Conservation (phyloP, 2,797 vertebrate species). For the Tinamus major region DNA sequence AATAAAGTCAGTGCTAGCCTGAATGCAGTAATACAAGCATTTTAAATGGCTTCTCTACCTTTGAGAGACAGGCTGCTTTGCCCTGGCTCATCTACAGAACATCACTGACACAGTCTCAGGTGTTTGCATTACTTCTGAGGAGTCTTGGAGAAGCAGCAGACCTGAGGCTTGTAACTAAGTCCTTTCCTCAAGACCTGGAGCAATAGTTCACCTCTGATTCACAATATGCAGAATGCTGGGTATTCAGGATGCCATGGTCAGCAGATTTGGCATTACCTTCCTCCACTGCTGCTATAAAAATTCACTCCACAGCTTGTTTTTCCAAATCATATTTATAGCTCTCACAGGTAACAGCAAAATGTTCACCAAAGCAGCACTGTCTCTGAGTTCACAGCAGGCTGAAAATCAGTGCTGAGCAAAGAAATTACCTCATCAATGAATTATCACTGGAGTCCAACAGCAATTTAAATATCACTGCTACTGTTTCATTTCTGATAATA, state of each 20-base stretch:
- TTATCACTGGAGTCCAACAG: not conserved
- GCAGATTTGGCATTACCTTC: not conserved
- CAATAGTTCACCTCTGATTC: not conserved
- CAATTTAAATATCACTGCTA: not conserved
- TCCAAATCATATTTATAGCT: not conserved
- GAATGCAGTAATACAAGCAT: not conserved
- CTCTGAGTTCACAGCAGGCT: not conserved
- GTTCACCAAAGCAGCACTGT: not conserved
- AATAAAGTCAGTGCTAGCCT: not conserved
- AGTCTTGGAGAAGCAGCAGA: not conserved
- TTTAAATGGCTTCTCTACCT: not conserved
- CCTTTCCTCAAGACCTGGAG: not conserved
- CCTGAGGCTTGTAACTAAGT: not conserved
- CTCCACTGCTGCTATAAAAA: not conserved
- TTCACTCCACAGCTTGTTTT: not conserved
- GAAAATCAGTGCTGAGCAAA: not conserved
- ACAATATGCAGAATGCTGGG: not conserved
- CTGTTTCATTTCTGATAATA: not conserved
- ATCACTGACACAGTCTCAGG: not conserved
- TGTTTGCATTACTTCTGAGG: not conserved
- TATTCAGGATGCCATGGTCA: fast-evolving
- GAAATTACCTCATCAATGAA: not conserved
- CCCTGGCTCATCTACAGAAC: not conserved
- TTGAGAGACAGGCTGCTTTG: not conserved
- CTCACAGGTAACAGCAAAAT: not conserved